Conservation (phyloP, 1,140 invertebrate species). For the Neodiprion lecontei region DNA sequence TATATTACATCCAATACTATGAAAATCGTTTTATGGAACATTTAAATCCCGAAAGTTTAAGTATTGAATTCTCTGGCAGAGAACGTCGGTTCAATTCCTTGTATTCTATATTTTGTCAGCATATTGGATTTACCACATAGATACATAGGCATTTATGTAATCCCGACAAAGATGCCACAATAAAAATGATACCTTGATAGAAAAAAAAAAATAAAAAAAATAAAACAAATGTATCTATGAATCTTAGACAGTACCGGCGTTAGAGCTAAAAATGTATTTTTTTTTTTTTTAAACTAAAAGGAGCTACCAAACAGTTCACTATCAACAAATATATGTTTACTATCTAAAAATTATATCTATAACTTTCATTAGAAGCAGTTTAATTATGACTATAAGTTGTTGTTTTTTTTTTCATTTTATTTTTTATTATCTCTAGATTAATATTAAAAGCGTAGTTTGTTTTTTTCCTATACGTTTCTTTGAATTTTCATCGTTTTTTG, state of each 20-base stretch:
- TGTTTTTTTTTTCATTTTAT: background rate
- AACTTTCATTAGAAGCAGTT: conserved; percentile 36
- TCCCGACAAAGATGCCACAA: too few relatives aligned
- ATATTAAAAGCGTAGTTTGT: conserved; percentile 55
- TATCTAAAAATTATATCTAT: conserved; percentile 42
- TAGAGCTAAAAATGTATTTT: background rate
- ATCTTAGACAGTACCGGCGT: background rate
- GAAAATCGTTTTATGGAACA: conserved; percentile 34
- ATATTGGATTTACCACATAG: background rate
- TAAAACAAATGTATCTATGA: background rate
- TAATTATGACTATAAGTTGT: background rate
- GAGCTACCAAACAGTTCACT: conserved; percentile 1
- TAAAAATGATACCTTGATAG: background rate
- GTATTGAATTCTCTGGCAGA: background rate
- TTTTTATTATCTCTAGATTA: conserved; percentile 48
- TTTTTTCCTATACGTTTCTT: conserved; percentile 28
- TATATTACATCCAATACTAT: conserved; percentile 31
- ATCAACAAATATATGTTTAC: background rate
- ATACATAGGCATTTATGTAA: background rate
- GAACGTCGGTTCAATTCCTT: background rate
- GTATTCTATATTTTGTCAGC: background rate
- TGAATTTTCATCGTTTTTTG: conserved; percentile 21
- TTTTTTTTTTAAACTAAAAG: background rate
- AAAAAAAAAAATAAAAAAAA: too few relatives aligned
- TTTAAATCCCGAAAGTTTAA: conserved; percentile 24